Percentiles rank a stretch among this genome's conserved stretches.
Conservation (phyloP, 2,888 invertebrate species). For the Cantharis rustica region DNA sequence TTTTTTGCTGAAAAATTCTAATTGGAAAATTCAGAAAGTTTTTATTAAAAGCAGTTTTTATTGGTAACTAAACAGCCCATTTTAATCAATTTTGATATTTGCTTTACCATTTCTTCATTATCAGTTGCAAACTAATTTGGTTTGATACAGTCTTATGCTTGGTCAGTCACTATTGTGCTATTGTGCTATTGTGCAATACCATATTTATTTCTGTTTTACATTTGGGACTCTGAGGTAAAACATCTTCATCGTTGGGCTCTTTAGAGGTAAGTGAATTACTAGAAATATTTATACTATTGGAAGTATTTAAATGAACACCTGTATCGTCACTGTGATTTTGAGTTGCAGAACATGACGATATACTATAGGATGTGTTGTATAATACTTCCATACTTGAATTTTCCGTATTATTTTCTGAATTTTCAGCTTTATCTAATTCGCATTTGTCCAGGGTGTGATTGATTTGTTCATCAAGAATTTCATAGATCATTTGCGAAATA, state of each 20-base stretch:
- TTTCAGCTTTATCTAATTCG: background rate
- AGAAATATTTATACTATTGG: background rate
- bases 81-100: background rate
- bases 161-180: background rate
- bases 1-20: background rate
- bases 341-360: background rate
- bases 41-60: background rate
- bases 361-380: background rate
- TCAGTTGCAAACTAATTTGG: background rate
- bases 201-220: conserved; percentile 27
- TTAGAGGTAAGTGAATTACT: background rate
- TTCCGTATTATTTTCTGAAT: background rate
- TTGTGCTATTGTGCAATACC: conserved; percentile 7
- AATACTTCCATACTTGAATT: background rate
- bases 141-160: background rate
- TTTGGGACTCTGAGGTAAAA: conserved; percentile 22
- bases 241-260: background rate
- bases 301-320: background rate
- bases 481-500: background rate
- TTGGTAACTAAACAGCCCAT: background rate
- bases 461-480: background rate
- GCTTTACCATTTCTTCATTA: background rate
- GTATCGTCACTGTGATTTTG: background rate
- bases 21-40: background rate
- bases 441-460: background rate